Percentiles rank a stretch among this genome's conserved stretches.
Evolutionary conservation across 2,797 vertebrate species (phyloP).

Genomic region (Adrianichthys oophorus): DNA sequence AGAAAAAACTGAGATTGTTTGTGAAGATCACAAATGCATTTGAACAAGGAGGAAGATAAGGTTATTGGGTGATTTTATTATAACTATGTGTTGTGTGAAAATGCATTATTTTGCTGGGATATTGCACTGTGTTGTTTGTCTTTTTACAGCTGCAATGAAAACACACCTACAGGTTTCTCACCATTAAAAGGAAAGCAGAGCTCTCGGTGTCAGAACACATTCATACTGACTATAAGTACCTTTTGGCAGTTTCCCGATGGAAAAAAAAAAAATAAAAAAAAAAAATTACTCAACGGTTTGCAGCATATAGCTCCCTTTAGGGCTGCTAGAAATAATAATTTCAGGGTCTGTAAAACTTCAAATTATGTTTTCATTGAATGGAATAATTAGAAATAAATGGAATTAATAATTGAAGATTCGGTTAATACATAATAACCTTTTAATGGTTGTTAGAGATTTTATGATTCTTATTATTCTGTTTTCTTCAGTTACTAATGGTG

Average conservation of each 20-base stretch:
- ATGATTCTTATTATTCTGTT: too few relatives aligned
- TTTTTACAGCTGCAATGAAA: background rate
- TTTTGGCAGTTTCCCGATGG: constrained; percentile 5
- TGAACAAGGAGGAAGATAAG: background rate
- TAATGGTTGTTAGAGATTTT: too few relatives aligned
- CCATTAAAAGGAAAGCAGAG: constrained; percentile 1
- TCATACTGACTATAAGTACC: background rate
- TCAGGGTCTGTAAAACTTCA: constrained; percentile 4
- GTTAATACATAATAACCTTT: too few relatives aligned
- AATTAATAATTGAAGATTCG: too few relatives aligned
- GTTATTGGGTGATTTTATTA: constrained; percentile 6
- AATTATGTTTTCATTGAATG: background rate
- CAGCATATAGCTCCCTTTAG: constrained; percentile 5
- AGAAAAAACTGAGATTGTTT: constrained; percentile 12
- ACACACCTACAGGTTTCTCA: background rate
- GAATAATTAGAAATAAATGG: background rate
- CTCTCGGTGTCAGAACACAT: constrained; percentile 7
- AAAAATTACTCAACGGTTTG: constrained; percentile 14
- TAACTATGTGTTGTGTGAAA: background rate
- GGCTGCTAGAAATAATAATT: background rate
- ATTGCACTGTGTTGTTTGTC: background rate
- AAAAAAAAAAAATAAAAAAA: background rate
- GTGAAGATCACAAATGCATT: constrained; percentile 17
- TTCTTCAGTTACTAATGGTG: too few relatives aligned
- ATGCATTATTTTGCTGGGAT: background rate